phyloP scores from a whole-genome alignment of 1,140 invertebrate genomes.

The Aricia agestis region DNA sequence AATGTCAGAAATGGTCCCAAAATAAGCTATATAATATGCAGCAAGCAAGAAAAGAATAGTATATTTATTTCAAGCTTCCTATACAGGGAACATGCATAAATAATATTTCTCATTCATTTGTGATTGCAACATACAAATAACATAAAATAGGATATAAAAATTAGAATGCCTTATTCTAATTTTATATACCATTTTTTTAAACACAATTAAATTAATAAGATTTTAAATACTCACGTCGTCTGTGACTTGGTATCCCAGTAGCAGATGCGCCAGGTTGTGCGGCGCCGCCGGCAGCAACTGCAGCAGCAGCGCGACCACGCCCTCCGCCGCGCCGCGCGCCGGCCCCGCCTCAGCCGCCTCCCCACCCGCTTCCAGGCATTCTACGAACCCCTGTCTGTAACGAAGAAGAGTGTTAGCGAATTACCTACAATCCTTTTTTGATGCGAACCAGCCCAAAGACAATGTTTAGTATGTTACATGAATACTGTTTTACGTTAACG shows the following conservation, averaged over 20 bases:
- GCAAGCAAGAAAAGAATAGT: too few relatives aligned
- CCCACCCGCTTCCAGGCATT: slow-evolving; percentile 87
- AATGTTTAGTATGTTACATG: too few relatives aligned
- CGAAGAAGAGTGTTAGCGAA: not conserved
- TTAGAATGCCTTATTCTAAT: too few relatives aligned
- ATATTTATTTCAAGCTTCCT: too few relatives aligned
- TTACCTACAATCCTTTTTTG: not conserved
- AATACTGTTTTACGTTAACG: too few relatives aligned
- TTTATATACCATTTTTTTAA: too few relatives aligned
- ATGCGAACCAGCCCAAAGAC: too few relatives aligned
- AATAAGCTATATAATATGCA: not conserved
- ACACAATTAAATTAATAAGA: too few relatives aligned
- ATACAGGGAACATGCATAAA: too few relatives aligned
- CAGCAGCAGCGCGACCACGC: slow-evolving; percentile 85
- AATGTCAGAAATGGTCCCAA: not conserved
- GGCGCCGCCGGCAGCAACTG: slow-evolving; percentile 84
- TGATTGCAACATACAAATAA: too few relatives aligned
- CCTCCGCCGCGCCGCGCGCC: slow-evolving; percentile 77
- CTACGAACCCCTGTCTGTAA: slow-evolving; percentile 89
- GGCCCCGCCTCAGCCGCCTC: slow-evolving; percentile 49
- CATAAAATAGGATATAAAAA: too few relatives aligned
- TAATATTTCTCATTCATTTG: too few relatives aligned
- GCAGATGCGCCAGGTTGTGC: slow-evolving; percentile 91
- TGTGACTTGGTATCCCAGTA: slow-evolving; percentile 90
- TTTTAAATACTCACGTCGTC: slow-evolving; percentile 49